These are phyloP conservation scores for Apogon hyalosoma DNA, from an alignment of 2,797 vertebrate genomes.

Conservation along the genomic window DNA sequence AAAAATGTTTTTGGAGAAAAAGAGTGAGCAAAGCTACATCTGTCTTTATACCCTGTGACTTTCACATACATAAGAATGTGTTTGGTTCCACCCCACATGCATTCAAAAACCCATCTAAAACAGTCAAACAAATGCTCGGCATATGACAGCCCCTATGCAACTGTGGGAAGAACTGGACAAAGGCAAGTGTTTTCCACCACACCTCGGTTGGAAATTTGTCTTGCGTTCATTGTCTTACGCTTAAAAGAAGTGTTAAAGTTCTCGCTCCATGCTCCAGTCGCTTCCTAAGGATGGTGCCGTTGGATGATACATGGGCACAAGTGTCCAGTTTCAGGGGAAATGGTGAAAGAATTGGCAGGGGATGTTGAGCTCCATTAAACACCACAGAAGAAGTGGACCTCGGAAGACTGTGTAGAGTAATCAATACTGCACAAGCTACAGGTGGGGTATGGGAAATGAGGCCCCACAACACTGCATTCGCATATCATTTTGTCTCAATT, in stretches of 20 bases:
- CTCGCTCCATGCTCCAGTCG: slow-evolving; percentile 81
- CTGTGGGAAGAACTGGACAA: slow-evolving; percentile 53
- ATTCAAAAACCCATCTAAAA: slow-evolving; percentile 68
- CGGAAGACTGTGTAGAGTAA: slow-evolving; percentile 67
- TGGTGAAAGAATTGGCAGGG: slow-evolving; percentile 71
- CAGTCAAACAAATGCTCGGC: slow-evolving; percentile 56
- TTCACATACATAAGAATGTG: slow-evolving; percentile 62
- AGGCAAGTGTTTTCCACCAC: slow-evolving; percentile 59
- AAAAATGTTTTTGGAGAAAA: not conserved
- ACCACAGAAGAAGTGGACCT: slow-evolving; percentile 73
- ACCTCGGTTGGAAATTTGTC: slow-evolving; percentile 62
- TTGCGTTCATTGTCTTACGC: slow-evolving; percentile 50
- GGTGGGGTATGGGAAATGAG: slow-evolving; percentile 35
- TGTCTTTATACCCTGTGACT: slow-evolving; percentile 57
- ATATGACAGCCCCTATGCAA: slow-evolving; percentile 64
- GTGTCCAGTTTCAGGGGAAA: slow-evolving; percentile 88
- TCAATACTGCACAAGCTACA: slow-evolving; percentile 74
- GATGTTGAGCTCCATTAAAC: slow-evolving; percentile 88
- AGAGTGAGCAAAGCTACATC: slow-evolving; percentile 14
- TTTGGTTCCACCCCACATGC: slow-evolving; percentile 70
- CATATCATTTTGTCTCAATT: not conserved
- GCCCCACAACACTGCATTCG: not conserved
- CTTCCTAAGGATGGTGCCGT: slow-evolving; percentile 80
- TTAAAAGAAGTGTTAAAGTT: slow-evolving; percentile 64
- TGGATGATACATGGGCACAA: slow-evolving; percentile 80